Evolutionary conservation across 2,888 invertebrate species (phyloP), one percentile per base, ranked within the genome.

Genomic region (Callyntrura guangdongensis): DNA sequence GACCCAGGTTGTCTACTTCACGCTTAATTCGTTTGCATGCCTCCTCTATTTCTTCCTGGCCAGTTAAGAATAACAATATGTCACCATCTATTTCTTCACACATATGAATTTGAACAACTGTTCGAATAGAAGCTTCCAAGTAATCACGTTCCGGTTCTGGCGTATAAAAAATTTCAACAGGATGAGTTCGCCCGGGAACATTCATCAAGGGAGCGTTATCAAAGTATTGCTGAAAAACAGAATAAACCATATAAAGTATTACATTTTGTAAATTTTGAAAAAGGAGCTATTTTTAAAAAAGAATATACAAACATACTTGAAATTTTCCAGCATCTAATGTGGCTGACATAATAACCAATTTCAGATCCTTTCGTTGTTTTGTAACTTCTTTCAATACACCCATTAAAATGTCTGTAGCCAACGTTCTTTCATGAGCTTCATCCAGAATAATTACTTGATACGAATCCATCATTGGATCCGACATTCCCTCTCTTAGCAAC

Each of bases 271-370:
- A n/a, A n/a, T n/a, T n/a, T n/a, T n/a, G n/a, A n/a, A n/a, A n/a
- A n/a, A n/a, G n/a, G n/a, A n/a, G n/a, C n/a, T n/a, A n/a, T n/a
- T n/a, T n/a, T n/a, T n/a, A n/a, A n/a, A n/a, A n/a, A n/a, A n/a
- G n/a, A n/a, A n/a, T n/a, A n/a, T n/a, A n/a, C 25, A 22, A 72
- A 8, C 92, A 89, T 94, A 96, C 96, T 95, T 96, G 99, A 95
- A 99, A 99, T 95, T 99, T 99, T 5, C 99, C 99, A 74, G 99
- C 99, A 95, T 99, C 99, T 47, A 99, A 95, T 0, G 99, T 99
- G 0, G 99, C 99, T 92, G 99, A 99, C 99, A 99, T 99, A 94
- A 99, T 98, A 92, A 99, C 98, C 88, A 99, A 96, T 95, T 99
- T 99, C 88, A 99, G 96, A 95, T 99, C 99, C 0, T 96, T 95